Evolutionary conservation across 37 sponge, comb jelly and placozoan genomes (phyloP).

Genomic region (Corticium candelabrum): DNA sequence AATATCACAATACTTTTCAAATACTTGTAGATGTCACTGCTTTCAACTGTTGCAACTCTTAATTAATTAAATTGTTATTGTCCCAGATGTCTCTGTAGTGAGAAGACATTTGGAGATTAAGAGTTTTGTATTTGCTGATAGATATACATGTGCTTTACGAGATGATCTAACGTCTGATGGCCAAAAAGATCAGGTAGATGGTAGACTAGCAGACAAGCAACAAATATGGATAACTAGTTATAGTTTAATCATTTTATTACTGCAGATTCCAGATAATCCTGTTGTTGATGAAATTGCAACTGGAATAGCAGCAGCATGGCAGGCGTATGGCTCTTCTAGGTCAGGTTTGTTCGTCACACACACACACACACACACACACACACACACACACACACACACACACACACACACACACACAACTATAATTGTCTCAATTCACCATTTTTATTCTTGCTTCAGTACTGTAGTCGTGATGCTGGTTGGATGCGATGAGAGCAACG

Average conservation of each 20-base stretch:
- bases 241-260: background rate
- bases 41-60: no score
- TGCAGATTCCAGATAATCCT: background rate
- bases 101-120: background rate
- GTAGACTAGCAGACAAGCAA: no score
- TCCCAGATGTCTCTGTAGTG: no score
- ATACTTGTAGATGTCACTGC: no score
- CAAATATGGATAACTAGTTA: no score
- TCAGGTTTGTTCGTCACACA: no score
- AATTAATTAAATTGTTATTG: no score
- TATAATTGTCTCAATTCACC: background rate
- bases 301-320: background rate
- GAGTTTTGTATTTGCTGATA: background rate
- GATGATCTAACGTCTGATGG: background rate
- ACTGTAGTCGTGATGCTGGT: background rate
- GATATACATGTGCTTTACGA: background rate
- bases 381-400: no score
- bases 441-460: background rate
- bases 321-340: background rate
- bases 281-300: background rate
- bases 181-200: background rate
- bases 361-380: no score
- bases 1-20: no score
- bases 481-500: background rate
- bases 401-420: no score